Conservation (phyloP, 2,113 vertebrate species). For the Pipra filicauda region DNA sequence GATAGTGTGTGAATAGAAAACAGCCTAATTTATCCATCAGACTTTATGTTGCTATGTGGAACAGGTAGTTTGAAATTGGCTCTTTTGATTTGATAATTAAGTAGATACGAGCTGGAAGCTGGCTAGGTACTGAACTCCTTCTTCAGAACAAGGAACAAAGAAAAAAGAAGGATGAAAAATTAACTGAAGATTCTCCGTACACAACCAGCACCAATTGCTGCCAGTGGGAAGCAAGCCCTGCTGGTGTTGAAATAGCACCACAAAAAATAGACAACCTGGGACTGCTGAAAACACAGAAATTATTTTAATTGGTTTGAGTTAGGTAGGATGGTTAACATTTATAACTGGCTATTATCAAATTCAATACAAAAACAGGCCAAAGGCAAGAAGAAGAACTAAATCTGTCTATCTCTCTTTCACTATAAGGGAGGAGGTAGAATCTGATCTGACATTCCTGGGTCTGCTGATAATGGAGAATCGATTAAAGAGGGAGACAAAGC, state of each 20-base stretch:
- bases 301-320: neutral
- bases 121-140: neutral
- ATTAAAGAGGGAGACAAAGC: constrained; percentile 75
- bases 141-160: neutral
- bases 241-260: neutral
- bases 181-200: neutral
- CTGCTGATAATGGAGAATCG: constrained; percentile 80
- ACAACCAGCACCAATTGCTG: neutral
- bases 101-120: neutral
- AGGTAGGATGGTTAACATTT: neutral
- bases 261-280: neutral
- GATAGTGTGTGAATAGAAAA: neutral
- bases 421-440: constrained; percentile 74
- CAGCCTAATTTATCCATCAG: neutral
- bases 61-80: neutral
- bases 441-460: constrained; percentile 75
- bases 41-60: neutral
- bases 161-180: neutral
- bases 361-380: neutral
- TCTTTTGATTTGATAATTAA: neutral
- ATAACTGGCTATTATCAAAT: neutral
- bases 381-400: neutral
- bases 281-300: neutral
- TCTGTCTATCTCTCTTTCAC: neutral
- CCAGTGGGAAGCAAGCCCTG: neutral